phyloP scores from a whole-genome alignment of 2,888 invertebrate genomes.

The Drosophila greeni region DNA sequence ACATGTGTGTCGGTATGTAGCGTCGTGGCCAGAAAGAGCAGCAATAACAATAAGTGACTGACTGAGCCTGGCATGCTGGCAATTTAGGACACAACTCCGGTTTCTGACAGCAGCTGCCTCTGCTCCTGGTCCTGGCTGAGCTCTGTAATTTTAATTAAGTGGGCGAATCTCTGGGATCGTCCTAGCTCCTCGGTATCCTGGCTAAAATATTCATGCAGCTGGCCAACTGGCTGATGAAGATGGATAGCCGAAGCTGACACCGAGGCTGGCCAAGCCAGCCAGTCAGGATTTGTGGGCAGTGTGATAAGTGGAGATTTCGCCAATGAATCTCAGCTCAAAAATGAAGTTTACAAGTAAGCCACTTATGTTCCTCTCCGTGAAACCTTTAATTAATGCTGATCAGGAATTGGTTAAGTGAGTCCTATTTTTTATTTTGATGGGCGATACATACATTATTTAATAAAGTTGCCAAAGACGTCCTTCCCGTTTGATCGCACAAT shows the following conservation, averaged over 20 bases:
- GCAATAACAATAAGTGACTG: constrained; percentile 29
- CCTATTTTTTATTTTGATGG: neutral
- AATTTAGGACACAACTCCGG: constrained; percentile 24
- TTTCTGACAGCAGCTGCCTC: constrained; percentile 20
- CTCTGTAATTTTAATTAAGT: constrained; percentile 50
- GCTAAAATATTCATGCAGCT: constrained; percentile 44
- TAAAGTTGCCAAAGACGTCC: neutral
- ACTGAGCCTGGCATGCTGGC: constrained; percentile 29
- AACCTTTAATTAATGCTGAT: neutral
- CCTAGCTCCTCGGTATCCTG: constrained; percentile 19
- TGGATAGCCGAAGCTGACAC: constrained; percentile 44
- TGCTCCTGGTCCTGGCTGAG: constrained; percentile 16
- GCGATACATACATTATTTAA: too few species aligned
- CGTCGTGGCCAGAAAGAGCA: constrained; percentile 4
- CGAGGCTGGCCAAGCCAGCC: constrained; percentile 1
- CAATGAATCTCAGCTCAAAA: constrained; percentile 17
- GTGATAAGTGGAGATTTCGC: constrained; percentile 31
- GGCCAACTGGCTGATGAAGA: constrained; percentile 39
- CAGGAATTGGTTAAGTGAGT: neutral
- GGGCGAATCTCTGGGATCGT: constrained; percentile 20
- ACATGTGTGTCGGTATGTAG: neutral
- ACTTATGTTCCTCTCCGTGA: neutral
- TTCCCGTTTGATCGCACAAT: neutral
- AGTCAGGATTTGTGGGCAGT: constrained; percentile 33
- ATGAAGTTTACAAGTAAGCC: neutral